Base-by-base conservation (phyloP, 2,888 invertebrate species). In the Habroteleia sp. region DNA sequence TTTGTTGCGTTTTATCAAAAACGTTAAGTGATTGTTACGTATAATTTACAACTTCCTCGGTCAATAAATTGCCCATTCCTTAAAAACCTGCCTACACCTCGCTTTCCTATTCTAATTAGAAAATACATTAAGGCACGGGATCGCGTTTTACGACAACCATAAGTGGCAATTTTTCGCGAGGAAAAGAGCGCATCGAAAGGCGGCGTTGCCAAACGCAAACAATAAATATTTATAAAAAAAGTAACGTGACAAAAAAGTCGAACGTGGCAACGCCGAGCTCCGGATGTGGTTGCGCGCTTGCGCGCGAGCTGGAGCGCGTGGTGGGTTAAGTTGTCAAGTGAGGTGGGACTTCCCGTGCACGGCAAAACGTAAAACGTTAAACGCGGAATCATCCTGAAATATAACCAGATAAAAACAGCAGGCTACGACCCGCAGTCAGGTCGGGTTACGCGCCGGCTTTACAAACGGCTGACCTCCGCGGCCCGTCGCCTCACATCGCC, bases 381-480 rank as follows among this genome's bases (percentile, higher is more conserved):
- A 69, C 50, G 52, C 80, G 81, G 85, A 86, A 86, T 85, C 84
- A 87, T 87, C 82, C 85, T 87, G 85, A 86, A 87, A 86, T 86
- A 87, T 84, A 81, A 82, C 62, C 82, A 84, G 84, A 87, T 87
- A 87, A 87, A 87, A 87, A 85, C 86, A 85, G 86, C 86, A 84
- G 85, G 86, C 86, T 84, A 85, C 85, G 84, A 85, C 80, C 84
- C 79, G 83, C 79, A 58, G 66, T 66, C 83, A 84, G 86, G 84
- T 87, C 86, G 82, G 86, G 86, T 86, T 86, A 86, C 86, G 84
- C 84, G 80, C 80, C 80, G 81, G 79, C 83, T 85, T 85, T 83
- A 82, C 83, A 82, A 85, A 85, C 83, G 82, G 84, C 83, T 84
- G 83, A 83, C 83, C 84, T 83, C 83, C 56, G 66, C 78, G 75